Evolutionary conservation across 2,888 invertebrate species (phyloP).

Genomic region (Polymixis flavicincta): DNA sequence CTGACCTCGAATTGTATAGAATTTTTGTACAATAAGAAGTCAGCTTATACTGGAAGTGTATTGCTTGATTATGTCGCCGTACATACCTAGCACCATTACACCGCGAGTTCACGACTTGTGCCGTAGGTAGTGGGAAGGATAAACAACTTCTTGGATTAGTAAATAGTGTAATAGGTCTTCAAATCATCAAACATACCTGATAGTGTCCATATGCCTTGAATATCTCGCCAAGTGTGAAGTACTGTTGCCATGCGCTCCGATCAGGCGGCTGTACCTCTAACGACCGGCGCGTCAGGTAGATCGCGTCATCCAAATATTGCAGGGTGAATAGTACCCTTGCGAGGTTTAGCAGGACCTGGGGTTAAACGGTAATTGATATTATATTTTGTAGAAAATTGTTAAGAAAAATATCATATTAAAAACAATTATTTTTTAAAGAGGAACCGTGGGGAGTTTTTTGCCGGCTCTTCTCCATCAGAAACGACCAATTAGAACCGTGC

Average conservation of each 20-base stretch:
- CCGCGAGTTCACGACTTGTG: not conserved
- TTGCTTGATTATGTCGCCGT: no score
- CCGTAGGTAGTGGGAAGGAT: not conserved
- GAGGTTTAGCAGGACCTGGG: slow-evolving; percentile 94
- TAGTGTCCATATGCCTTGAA: slow-evolving; percentile 97
- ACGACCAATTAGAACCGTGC: no score
- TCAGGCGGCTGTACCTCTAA: slow-evolving; percentile 96
- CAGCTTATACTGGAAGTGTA: no score
- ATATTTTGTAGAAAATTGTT: not conserved
- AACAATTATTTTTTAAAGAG: no score
- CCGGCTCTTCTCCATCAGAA: no score
- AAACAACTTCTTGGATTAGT: not conserved
- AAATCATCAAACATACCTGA: slow-evolving; percentile 76
- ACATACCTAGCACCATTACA: not conserved
- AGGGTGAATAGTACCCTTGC: slow-evolving; percentile 96
- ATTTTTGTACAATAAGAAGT: no score
- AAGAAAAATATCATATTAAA: no score
- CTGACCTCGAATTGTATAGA: no score
- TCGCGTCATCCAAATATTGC: slow-evolving; percentile 97
- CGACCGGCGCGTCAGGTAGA: slow-evolving; percentile 95
- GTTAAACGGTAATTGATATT: not conserved
- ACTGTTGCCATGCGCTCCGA: slow-evolving; percentile 97
- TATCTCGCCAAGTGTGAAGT: slow-evolving; percentile 97
- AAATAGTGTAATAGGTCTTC: not conserved
- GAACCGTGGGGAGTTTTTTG: no score